Percentiles rank a stretch among this genome's conserved stretches.
Evolutionary conservation across 1,140 invertebrate species (phyloP).

Genomic region (Panulirus ornatus): DNA sequence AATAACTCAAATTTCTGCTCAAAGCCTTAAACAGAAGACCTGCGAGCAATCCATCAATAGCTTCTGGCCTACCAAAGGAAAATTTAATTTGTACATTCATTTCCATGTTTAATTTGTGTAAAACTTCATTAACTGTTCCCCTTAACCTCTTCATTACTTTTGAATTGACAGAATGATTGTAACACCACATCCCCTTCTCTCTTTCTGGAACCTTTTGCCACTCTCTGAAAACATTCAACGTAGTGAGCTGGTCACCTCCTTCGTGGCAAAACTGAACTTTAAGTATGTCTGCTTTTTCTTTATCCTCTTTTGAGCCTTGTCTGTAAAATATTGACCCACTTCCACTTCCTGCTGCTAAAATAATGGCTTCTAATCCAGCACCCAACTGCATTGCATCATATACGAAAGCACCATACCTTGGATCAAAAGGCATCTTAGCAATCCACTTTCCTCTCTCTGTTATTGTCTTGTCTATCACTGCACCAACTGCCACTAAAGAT

Average conservation of each 20-base stretch:
- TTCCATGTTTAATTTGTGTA: conserved; percentile 25
- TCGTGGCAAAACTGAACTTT: conserved; percentile 49
- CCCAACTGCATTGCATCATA: conserved; percentile 26
- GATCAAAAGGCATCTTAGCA: conserved; percentile 56
- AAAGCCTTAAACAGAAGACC: conserved; percentile 31
- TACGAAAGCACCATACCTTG: conserved; percentile 38
- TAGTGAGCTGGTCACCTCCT: conserved; percentile 41
- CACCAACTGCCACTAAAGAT: conserved; percentile 24
- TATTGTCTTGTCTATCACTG: conserved; percentile 15
- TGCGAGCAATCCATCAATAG: not conserved
- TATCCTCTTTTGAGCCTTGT: conserved; percentile 15
- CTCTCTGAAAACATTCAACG: conserved; percentile 23
- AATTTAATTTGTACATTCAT: conserved; percentile 19
- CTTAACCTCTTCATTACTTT: conserved; percentile 11
- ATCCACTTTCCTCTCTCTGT: conserved; percentile 42
- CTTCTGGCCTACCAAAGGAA: not conserved
- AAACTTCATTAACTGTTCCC: conserved; percentile 35
- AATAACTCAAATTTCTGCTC: conserved; percentile 40
- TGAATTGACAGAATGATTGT: conserved; percentile 1
- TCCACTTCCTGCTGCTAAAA: conserved; percentile 34
- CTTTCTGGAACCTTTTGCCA: conserved; percentile 29
- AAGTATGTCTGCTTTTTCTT: conserved; percentile 36
- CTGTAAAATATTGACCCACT: conserved; percentile 36
- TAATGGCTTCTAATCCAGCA: conserved; percentile 31
- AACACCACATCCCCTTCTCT: conserved; percentile 37